Evolutionary conservation across 2,113 vertebrate species (phyloP).

Genomic region (Nycticebus coucang): DNA sequence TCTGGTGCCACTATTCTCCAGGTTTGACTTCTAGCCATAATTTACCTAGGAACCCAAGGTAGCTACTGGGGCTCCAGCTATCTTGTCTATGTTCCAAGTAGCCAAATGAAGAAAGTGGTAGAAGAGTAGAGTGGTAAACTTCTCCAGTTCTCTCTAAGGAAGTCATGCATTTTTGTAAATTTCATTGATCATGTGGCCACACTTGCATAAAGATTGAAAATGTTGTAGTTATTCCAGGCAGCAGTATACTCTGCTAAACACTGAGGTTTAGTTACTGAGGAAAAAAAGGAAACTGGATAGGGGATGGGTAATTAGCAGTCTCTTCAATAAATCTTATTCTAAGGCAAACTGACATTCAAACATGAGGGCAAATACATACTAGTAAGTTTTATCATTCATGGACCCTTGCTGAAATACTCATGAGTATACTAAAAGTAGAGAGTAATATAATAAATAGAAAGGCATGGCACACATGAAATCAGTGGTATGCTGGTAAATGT

Average conservation of each 20-base stretch:
- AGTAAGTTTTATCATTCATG: conserved; percentile 41
- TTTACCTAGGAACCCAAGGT: not conserved
- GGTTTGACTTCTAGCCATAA: not conserved
- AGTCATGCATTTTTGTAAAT: not conserved
- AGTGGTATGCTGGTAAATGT: conserved; percentile 13
- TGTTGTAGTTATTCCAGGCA: not conserved
- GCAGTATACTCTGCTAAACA: not conserved
- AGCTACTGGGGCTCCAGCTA: not conserved
- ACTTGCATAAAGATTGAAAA: not conserved
- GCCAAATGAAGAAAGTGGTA: not conserved
- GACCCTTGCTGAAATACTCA: conserved; percentile 3
- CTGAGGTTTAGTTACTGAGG: not conserved
- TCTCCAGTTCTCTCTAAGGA: conserved; percentile 11
- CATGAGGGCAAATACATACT: not conserved
- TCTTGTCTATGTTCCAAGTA: not conserved
- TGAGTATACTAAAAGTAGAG: not conserved
- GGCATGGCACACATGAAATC: not conserved
- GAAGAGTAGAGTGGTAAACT: not conserved
- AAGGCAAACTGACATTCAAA: conserved; percentile 23
- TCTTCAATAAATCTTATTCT: conserved; percentile 34
- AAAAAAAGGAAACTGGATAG: not conserved
- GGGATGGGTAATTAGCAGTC: not conserved
- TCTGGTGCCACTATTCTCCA: conserved; percentile 4
- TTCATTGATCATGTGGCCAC: not conserved
- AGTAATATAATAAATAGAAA: conserved; percentile 27